phyloP scores from a whole-genome alignment of 2,888 invertebrate species.

The Andrena trimmerana region DNA sequence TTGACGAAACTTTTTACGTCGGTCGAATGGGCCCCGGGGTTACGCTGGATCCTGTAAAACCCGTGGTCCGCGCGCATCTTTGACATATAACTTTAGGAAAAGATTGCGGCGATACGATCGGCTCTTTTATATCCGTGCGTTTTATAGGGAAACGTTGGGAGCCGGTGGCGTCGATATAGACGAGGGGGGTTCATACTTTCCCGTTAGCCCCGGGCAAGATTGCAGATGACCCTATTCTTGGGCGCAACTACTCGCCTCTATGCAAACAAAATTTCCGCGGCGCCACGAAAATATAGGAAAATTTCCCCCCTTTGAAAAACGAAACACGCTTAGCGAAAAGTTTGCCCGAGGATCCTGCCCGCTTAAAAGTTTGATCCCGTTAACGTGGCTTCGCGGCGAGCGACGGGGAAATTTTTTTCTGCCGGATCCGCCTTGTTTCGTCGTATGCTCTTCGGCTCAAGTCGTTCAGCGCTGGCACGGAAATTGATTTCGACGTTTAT shows the following conservation, averaged over 20 bases:
- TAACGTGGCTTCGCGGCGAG: slow-evolving; percentile 5
- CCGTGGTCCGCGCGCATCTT: slow-evolving; percentile 24
- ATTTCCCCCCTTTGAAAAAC: slow-evolving; percentile 8
- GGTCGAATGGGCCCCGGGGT: slow-evolving; percentile 1
- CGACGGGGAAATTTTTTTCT: background rate
- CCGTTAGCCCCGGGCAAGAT: slow-evolving; percentile 47
- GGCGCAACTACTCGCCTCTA: slow-evolving; percentile 26
- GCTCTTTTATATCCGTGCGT: slow-evolving; percentile 54
- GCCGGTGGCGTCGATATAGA: slow-evolving; percentile 32
- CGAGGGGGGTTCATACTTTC: slow-evolving; percentile 33
- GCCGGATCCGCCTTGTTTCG: background rate
- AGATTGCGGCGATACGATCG: slow-evolving; percentile 57
- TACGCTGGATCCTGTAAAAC: slow-evolving; percentile 8
- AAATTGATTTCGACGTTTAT: slow-evolving; percentile 58
- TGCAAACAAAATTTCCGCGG: slow-evolving; percentile 38
- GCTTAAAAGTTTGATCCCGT: slow-evolving; percentile 22
- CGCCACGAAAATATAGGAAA: slow-evolving; percentile 9
- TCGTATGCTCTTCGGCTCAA: background rate
- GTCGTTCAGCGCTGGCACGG: slow-evolving; percentile 6
- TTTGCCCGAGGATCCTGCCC: background rate
- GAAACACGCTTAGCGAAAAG: background rate
- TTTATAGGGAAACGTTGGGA: slow-evolving; percentile 50
- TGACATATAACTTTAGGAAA: slow-evolving; percentile 48
- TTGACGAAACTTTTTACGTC: slow-evolving; percentile 11
- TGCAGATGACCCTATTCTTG: slow-evolving; percentile 56